Conservation (phyloP, 53 echinoderm and acorn worm genomes). For the Patiria pectinifera region DNA sequence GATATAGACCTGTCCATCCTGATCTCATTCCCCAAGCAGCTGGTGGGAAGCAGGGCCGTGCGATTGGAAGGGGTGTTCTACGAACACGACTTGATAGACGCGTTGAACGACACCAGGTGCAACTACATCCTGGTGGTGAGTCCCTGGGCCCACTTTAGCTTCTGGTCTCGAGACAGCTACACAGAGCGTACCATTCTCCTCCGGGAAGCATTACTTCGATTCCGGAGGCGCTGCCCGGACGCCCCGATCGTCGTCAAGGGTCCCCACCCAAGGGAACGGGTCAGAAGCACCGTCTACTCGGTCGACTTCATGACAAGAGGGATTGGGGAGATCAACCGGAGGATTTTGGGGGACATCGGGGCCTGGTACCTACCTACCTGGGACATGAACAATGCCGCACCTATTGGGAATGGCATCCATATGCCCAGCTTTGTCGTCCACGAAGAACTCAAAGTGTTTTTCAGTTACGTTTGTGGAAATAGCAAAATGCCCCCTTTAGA, state of each 20-base stretch:
- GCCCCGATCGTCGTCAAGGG: conserved; percentile 68
- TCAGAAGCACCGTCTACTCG: neutral
- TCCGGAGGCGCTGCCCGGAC: conserved; percentile 59
- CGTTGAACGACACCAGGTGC: conserved; percentile 32
- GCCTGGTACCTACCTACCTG: conserved; percentile 41
- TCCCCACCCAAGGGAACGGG: conserved; percentile 58
- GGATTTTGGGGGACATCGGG: neutral
- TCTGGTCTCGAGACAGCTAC: conserved; percentile 68
- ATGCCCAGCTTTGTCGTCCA: conserved; percentile 27
- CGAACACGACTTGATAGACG: conserved; percentile 65
- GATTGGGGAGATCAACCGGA: conserved; percentile 27
- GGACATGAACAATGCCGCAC: conserved; percentile 49
- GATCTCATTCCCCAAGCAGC: conserved; percentile 60
- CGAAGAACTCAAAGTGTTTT: conserved; percentile 49
- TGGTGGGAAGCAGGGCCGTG: conserved; percentile 42
- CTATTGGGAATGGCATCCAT: conserved; percentile 3
- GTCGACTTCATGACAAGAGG: conserved; percentile 15
- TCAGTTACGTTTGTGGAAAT: conserved; percentile 44
- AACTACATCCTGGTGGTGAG: conserved; percentile 60
- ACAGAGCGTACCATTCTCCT: conserved; percentile 56
- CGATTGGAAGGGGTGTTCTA: conserved; percentile 35
- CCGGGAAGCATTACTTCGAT: conserved; percentile 33
- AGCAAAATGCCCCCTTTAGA: no score
- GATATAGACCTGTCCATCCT: conserved; percentile 36
- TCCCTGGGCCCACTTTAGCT: conserved; percentile 77